These are phyloP conservation scores for Polydesmus complanatus DNA, from an alignment of 2,888 invertebrate species.

Conservation along the genomic window DNA sequence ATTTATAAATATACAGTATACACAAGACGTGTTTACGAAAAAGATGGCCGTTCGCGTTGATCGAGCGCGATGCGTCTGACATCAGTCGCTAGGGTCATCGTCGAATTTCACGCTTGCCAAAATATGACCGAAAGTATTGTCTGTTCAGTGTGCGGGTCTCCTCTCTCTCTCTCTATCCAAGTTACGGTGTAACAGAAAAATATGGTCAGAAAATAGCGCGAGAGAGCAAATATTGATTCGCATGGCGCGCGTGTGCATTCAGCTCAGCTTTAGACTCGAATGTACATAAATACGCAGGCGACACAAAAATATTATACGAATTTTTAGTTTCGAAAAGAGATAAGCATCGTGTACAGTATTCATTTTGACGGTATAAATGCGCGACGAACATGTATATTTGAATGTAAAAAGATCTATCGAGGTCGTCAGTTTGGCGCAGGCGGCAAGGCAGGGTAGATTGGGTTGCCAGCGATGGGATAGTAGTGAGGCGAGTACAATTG, in stretches of 20 bases:
- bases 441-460: neutral
- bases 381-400: too few species aligned
- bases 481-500: too few species aligned
- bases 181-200: too few species aligned
- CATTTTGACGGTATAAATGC: neutral
- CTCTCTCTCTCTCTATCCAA: neutral
- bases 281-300: neutral
- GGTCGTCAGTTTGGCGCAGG: neutral
- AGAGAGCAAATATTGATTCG: neutral
- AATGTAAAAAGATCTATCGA: too few species aligned
- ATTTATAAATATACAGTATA: too few species aligned
- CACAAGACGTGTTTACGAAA: too few species aligned
- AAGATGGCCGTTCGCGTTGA: too few species aligned
- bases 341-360: neutral
- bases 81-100: neutral
- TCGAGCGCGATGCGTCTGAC: neutral
- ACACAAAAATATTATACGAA: neutral
- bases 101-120: neutral
- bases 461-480: neutral
- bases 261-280: neutral
- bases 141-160: neutral
- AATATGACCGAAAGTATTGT: neutral
- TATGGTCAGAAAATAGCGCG: neutral
- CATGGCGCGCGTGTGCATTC: neutral
- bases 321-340: neutral